These are phyloP conservation scores for Rhombomys opimus DNA, from an alignment of 2,113 vertebrate genomes.

Conservation along the genomic window DNA sequence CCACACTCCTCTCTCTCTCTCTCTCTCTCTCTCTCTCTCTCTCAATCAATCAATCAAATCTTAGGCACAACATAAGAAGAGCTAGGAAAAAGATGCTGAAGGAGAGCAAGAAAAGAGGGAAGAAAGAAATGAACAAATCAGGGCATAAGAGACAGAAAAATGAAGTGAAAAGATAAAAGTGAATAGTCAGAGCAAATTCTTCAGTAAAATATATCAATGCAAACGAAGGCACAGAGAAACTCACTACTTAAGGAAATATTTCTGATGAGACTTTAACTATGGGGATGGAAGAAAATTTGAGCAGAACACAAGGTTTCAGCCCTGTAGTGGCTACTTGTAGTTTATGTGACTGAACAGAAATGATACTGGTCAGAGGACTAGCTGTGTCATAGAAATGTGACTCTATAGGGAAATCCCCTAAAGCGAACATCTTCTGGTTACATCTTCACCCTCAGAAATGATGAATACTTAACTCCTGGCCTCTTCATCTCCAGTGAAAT, in stretches of 20 bases:
- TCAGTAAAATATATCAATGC: background rate
- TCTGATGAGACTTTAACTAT: background rate
- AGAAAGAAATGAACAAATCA: background rate
- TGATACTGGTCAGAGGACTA: background rate
- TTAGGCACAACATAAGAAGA: background rate
- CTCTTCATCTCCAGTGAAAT: slow-evolving; percentile 66
- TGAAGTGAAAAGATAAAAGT: background rate
- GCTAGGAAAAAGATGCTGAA: background rate
- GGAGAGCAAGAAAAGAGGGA: background rate
- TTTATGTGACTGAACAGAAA: slow-evolving; percentile 67
- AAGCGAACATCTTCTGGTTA: slow-evolving; percentile 79
- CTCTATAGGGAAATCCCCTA: slow-evolving; percentile 58
- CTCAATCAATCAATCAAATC: background rate
- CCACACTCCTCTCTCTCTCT: background rate
- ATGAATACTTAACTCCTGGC: slow-evolving; percentile 84
- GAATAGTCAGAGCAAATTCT: background rate
- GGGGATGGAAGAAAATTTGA: slow-evolving; percentile 67
- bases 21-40: background rate
- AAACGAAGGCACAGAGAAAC: background rate
- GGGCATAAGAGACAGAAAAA: background rate
- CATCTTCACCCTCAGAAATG: slow-evolving; percentile 80
- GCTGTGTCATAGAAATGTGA: slow-evolving; percentile 71
- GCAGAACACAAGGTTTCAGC: slow-evolving; percentile 75
- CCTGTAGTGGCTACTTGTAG: background rate
- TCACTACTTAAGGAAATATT: background rate